Evolutionary conservation across 2,113 vertebrate species (phyloP).

Genomic region (Poeciliopsis occidentalis): DNA sequence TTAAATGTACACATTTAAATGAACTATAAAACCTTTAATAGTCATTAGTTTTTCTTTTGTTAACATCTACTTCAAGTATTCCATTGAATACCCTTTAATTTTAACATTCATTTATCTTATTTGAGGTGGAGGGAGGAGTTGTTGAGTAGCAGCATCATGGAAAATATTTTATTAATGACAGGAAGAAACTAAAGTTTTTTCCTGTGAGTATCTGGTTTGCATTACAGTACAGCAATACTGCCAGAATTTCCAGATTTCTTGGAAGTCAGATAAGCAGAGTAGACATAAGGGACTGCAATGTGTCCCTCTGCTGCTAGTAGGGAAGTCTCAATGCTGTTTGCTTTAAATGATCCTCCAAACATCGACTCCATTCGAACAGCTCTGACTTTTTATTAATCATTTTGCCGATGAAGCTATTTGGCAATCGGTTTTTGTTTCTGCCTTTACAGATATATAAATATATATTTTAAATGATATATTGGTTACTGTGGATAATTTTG

Average conservation of each 20-base stretch:
- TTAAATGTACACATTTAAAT: background rate
- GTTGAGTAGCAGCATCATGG: conserved; percentile 29
- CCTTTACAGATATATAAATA: no score
- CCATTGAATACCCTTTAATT: background rate
- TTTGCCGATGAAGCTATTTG: background rate
- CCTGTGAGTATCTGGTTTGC: conserved; percentile 21
- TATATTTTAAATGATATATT: no score
- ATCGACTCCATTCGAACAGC: background rate
- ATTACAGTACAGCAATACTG: conserved; percentile 28
- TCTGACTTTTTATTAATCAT: background rate
- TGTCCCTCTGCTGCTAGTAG: conserved; percentile 10
- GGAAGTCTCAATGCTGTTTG: background rate
- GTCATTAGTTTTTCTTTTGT: background rate
- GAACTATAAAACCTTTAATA: background rate
- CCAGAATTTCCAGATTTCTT: conserved; percentile 41
- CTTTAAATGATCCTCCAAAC: background rate
- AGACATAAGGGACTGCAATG: conserved; percentile 8
- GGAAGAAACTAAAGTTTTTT: conserved; percentile 18
- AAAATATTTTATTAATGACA: conserved; percentile 49
- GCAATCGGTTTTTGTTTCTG: background rate
- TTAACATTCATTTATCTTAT: background rate
- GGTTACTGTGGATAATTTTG: background rate
- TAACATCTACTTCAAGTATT: background rate
- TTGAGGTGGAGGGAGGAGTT: background rate
- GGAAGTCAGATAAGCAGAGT: conserved; percentile 17